These are phyloP conservation scores for Mormyrus iriodes DNA, from an alignment of 2,113 vertebrate species.

Conservation along the genomic window DNA sequence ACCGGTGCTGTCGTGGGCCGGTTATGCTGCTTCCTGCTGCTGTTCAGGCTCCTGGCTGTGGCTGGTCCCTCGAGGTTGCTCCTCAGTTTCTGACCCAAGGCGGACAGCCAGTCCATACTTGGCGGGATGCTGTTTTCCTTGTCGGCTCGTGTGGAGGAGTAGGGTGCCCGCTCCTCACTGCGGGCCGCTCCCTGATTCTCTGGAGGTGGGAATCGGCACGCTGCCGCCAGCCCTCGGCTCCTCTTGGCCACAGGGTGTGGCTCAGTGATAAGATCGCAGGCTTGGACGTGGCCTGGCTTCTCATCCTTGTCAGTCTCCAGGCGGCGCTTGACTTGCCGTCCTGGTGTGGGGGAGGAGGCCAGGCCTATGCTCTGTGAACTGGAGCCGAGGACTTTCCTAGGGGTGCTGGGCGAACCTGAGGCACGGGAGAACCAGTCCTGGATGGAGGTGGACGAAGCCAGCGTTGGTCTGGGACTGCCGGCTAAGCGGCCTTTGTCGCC, in stretches of 20 bases:
- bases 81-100: constrained; percentile 72
- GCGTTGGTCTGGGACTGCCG: constrained; percentile 45
- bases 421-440: constrained; percentile 72
- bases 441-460: constrained; percentile 65
- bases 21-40: constrained; percentile 58
- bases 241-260: constrained; percentile 66
- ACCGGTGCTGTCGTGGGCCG: constrained; percentile 54
- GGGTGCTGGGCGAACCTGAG: constrained; percentile 43
- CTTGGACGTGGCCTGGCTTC: constrained; percentile 48
- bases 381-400: constrained; percentile 63
- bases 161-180: constrained; percentile 30
- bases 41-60: constrained; percentile 46
- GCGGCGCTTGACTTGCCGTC: constrained; percentile 77
- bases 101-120: constrained; percentile 76
- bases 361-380: constrained; percentile 42
- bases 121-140: constrained; percentile 82
- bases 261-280: constrained; percentile 67
- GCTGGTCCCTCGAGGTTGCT: constrained; percentile 40
- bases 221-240: constrained; percentile 47
- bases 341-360: constrained; percentile 30
- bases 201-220: constrained; percentile 49
- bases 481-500: constrained; percentile 14
- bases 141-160: constrained; percentile 43
- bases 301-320: constrained; percentile 67
- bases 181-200: constrained; percentile 29